phyloP scores from a whole-genome alignment of 1,140 invertebrate genomes.

The Drosophila leontia region DNA sequence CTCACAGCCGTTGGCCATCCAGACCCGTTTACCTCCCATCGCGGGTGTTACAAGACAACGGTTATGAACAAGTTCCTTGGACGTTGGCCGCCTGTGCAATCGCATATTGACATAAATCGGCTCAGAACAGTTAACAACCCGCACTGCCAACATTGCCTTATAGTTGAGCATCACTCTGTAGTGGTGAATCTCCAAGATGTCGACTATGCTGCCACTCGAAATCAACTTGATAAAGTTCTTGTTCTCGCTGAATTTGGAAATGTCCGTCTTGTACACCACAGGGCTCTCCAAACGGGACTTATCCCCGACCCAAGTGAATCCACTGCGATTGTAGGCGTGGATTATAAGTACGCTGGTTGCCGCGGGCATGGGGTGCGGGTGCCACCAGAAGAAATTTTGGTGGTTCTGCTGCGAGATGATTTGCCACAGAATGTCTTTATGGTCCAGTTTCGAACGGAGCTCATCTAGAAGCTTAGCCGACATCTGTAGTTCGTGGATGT shows the following conservation, averaged over 20 bases:
- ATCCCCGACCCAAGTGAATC: not conserved
- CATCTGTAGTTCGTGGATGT: not conserved
- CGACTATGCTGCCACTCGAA: slow-evolving; percentile 12
- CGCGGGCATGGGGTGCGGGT: slow-evolving; percentile 23
- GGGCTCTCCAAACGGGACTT: not conserved
- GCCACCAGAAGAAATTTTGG: slow-evolving; percentile 46
- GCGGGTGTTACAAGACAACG: slow-evolving; percentile 9
- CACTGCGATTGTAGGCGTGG: slow-evolving; percentile 9
- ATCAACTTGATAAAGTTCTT: not conserved
- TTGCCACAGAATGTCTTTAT: slow-evolving; percentile 27
- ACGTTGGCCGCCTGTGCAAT: slow-evolving; percentile 9
- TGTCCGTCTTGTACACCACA: slow-evolving; percentile 12
- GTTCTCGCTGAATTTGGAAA: slow-evolving; percentile 6
- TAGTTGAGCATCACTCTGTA: slow-evolving; percentile 6
- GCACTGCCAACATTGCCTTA: slow-evolving; percentile 28
- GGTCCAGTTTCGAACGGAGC: not conserved
- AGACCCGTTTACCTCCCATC: slow-evolving; percentile 30
- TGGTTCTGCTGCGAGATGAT: slow-evolving; percentile 23
- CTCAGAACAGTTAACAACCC: slow-evolving; percentile 15
- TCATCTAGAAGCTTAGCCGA: slow-evolving; percentile 10
- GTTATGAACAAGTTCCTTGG: not conserved
- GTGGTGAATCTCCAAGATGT: slow-evolving; percentile 4
- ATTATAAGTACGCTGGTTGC: slow-evolving; percentile 12
- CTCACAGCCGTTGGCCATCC: slow-evolving; percentile 25
- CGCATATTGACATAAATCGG: slow-evolving; percentile 8